Conservation (phyloP, 2,797 vertebrate species). For the Arnoldichthys spilopterus region DNA sequence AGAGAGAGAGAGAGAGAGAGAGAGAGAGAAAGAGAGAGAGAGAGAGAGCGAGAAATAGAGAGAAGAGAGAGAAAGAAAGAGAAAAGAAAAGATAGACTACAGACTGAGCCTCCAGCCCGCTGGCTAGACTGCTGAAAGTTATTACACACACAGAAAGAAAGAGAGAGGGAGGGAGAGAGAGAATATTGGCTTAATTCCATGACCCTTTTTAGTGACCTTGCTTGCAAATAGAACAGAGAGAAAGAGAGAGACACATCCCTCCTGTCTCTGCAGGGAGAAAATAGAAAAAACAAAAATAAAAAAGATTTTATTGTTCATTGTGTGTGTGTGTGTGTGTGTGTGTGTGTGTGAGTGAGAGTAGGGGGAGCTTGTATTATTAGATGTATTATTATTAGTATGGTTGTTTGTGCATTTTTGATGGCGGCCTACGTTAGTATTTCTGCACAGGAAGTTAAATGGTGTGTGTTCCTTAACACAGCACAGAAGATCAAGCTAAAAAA, state of each 20-base stretch:
- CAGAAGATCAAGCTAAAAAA: no score
- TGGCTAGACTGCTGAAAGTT: slow-evolving; percentile 81
- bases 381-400: no score
- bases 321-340: neutral
- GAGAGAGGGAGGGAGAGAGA: slow-evolving; percentile 24
- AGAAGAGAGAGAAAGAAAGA: no score
- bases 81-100: slow-evolving; percentile 67
- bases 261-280: slow-evolving; percentile 2
- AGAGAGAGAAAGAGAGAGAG: slow-evolving; percentile 29
- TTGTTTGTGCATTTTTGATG: no score
- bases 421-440: no score
- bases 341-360: neutral
- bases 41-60: no score
- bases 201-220: slow-evolving; percentile 84
- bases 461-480: no score
- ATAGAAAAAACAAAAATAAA: slow-evolving; percentile 39
- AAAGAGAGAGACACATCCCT: slow-evolving; percentile 13
- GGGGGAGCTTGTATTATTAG: neutral
- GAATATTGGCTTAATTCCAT: slow-evolving; percentile 78
- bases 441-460: no score
- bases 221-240: slow-evolving; percentile 80
- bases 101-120: slow-evolving; percentile 83
- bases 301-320: neutral
- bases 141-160: slow-evolving; percentile 62
- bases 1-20: slow-evolving; percentile 46